Evolutionary conservation across 2,888 invertebrate genomes (phyloP), one percentile per base, ranked within the genome.

Genomic region (Netelia fuscicornis): DNA sequence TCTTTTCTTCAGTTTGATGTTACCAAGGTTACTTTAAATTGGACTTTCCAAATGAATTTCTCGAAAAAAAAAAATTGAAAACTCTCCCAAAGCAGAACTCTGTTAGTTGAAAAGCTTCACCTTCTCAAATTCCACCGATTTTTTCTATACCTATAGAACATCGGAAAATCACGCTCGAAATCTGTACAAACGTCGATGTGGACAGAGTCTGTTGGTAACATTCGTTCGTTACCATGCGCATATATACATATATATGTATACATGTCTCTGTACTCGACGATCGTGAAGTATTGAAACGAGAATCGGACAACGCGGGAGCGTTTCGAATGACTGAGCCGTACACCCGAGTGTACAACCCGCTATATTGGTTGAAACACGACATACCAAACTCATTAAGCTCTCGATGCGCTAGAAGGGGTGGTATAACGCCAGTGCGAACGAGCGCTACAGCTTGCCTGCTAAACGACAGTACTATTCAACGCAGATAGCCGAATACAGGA

Each of bases 331-430:
- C 62, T 58, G 60, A 72, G 56, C 44, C 72, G 79, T 80, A 81
- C 60, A 64, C 62, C 44, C 56, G 70, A 78, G 42, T 74, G 74
- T 79, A 81, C 84, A 68, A 71, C 8, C 48, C 20, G 56, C 37
- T n/a, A 68, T 68, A 68, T 2, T 42, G 68, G 70, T 67, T 72
- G 81, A 79, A 83, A 84, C 82, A 74, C 65, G 67, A 82, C 86
- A 64, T 78, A 70, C 74, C 83, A 81, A 86, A 87, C 86, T 87
- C 86, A 86, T 86, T 86, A 86, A 85, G 81, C 68, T 77, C 81
- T 86, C 79, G 83, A 86, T 82, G 81, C 77, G 23, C 44, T 17
- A 3, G 48, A 48, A n/a, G 65, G 44, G 44, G 42, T 10, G 64
- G n/a, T n/a, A 5, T 17, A 65, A 65, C 30, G 37, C 37, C 17